Base-by-base conservation (phyloP, 2,113 vertebrate genomes). In the Nansenia antarctica region DNA sequence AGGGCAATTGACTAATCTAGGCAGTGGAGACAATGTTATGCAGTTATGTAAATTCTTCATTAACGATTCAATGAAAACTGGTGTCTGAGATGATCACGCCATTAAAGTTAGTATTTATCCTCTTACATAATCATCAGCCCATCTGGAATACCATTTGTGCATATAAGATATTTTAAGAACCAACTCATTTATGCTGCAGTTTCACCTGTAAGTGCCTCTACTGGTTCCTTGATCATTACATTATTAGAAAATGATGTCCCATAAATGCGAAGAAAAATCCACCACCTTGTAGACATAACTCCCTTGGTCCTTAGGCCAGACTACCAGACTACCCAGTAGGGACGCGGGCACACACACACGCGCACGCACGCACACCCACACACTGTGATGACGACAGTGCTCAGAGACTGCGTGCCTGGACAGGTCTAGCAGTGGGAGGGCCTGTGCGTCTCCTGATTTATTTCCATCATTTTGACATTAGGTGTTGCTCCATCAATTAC, bases 41-140 rank as follows among this genome's bases (percentile, higher is more conserved):
- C 74, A 80, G 83, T 84, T 86, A 88, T 90, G 87, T 82, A 73
- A 88, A 89, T 90, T 75, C 57, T 55, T 47, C 65, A 87, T 90
- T 85, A 86, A 72, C 47, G 39, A 88, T 87, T 87, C 87, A 85
- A 83, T 79, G 86, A 83, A 87, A 86, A 84, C 87, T 77, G 89
- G 81, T 27, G 37, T 58, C 82, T 81, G 85, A 80, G 83, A 88
- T 88, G 76, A 88, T 89, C 82, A 80, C 82, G 79, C 80, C 85
- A 85, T 88, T 89, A 88, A 90, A 89, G 85, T 88, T 87, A 85
- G 78, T 82, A 85, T 89, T 87, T 78, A 78, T 76, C 62, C 52
- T 80, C 70, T 77, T 72, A 78, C 84, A 87, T 90, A 85, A 62
- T 85, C 86, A 89, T 87, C 80, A 83, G 75, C 74, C 79, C 87